Conservation (phyloP, 2,113 vertebrate species). For the Myxocyprinus asiaticus region DNA sequence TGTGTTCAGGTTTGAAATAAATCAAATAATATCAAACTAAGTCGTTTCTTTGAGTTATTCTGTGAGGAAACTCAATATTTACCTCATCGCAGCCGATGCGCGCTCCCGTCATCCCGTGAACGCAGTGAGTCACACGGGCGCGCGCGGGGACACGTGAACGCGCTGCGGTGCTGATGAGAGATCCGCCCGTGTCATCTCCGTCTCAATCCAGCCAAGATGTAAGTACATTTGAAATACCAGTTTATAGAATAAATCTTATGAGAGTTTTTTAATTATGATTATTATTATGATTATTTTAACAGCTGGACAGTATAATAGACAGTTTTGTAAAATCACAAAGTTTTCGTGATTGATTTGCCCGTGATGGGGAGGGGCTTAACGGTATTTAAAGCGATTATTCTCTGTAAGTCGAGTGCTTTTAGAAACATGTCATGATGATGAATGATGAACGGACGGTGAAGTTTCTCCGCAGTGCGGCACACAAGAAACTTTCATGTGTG, state of each 20-base stretch:
- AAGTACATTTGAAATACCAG: neutral
- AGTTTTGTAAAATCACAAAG: too few relatives aligned
- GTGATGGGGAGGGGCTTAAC: too few relatives aligned
- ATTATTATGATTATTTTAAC: too few relatives aligned
- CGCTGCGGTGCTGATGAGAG: neutral
- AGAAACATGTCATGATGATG: too few relatives aligned
- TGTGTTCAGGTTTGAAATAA: neutral
- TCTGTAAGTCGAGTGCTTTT: too few relatives aligned
- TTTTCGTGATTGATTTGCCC: too few relatives aligned
- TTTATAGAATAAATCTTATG: too few relatives aligned
- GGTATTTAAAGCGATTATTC: too few relatives aligned
- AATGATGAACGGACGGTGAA: neutral
- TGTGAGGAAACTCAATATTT: neutral
- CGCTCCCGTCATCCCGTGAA: neutral
- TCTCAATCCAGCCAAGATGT: neutral
- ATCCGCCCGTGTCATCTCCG: neutral
- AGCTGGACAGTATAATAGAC: too few relatives aligned
- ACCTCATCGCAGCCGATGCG: neutral
- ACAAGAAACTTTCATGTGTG: neutral
- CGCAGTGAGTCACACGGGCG: neutral
- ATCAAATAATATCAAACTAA: too few relatives aligned
- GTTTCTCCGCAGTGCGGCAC: conserved; percentile 15
- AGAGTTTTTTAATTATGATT: too few relatives aligned
- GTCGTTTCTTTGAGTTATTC: neutral
- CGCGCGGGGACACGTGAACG: neutral